These are phyloP conservation scores for Meandrusa payeni DNA, from an alignment of 2,888 invertebrate genomes.

Conservation along the genomic window DNA sequence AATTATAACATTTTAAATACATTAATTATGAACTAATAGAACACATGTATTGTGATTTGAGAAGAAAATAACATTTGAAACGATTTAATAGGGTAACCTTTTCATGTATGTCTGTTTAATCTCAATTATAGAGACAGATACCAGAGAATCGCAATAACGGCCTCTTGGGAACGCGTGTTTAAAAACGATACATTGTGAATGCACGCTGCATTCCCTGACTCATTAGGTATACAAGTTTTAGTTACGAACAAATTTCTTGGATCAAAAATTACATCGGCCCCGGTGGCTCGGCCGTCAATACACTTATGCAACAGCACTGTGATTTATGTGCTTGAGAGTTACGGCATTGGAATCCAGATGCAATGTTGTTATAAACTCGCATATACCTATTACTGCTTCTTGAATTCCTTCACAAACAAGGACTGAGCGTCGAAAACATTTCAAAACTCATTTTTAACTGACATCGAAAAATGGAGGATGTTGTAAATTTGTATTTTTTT, in stretches of 20 bases:
- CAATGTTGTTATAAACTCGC: slow-evolving; percentile 3
- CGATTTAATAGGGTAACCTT: no score
- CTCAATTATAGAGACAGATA: slow-evolving; percentile 12
- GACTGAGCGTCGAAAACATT: no score
- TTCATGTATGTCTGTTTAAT: slow-evolving; percentile 10
- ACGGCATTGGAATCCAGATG: slow-evolving; percentile 11
- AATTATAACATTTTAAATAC: no score
- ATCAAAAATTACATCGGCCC: slow-evolving; percentile 9
- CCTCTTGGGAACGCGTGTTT: slow-evolving; percentile 10
- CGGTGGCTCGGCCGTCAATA: no score
- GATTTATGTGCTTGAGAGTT: slow-evolving; percentile 9
- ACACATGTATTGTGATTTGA: no score
- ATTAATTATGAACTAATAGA: no score
- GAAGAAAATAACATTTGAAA: no score
- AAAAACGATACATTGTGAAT: slow-evolving; percentile 1
- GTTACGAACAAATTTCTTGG: slow-evolving; percentile 3
- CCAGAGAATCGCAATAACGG: slow-evolving; percentile 1
- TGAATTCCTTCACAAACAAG: neutral
- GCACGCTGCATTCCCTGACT: no score
- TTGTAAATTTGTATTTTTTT: no score
- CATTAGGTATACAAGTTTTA: no score
- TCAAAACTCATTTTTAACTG: no score
- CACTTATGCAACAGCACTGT: slow-evolving; percentile 5
- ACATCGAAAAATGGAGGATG: no score
- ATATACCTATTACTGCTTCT: neutral